phyloP scores from a whole-genome alignment of 2,888 invertebrate species.

The Drosophila meridionalis region DNA sequence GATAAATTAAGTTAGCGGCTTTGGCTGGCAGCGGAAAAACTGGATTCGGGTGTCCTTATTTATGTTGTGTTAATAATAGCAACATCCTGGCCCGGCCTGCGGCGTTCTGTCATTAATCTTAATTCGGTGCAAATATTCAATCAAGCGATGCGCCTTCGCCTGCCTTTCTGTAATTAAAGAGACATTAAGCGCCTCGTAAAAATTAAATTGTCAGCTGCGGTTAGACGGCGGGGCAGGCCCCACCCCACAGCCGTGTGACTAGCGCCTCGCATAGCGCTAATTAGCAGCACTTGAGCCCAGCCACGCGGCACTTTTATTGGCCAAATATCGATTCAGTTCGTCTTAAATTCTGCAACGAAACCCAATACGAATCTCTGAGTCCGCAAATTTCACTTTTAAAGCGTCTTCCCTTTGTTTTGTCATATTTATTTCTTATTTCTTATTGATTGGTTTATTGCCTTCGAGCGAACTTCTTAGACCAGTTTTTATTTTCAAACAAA shows the following conservation, averaged over 20 bases:
- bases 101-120: conserved; percentile 63
- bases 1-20: conserved; percentile 28
- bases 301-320: conserved; percentile 16
- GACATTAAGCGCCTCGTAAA: conserved; percentile 73
- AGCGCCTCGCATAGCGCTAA: conserved; percentile 20
- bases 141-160: conserved; percentile 49
- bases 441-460: neutral
- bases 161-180: conserved; percentile 61
- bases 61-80: conserved; percentile 59
- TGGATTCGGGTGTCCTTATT: conserved; percentile 53
- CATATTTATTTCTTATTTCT: neutral
- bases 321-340: conserved; percentile 21
- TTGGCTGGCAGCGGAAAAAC: conserved; percentile 18
- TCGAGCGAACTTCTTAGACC: neutral
- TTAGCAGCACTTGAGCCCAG: conserved; percentile 33
- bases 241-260: neutral
- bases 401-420: neutral
- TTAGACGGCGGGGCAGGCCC: neutral
- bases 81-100: conserved; percentile 19
- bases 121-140: conserved; percentile 71
- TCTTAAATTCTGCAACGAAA: neutral
- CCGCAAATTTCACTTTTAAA: neutral
- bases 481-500: conserved; percentile 3
- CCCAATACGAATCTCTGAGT: neutral
- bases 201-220: conserved; percentile 68